Evolutionary conservation across 2,113 vertebrate species (phyloP), one percentile per base, ranked within the genome.

Genomic region (Mastomys coucha): DNA sequence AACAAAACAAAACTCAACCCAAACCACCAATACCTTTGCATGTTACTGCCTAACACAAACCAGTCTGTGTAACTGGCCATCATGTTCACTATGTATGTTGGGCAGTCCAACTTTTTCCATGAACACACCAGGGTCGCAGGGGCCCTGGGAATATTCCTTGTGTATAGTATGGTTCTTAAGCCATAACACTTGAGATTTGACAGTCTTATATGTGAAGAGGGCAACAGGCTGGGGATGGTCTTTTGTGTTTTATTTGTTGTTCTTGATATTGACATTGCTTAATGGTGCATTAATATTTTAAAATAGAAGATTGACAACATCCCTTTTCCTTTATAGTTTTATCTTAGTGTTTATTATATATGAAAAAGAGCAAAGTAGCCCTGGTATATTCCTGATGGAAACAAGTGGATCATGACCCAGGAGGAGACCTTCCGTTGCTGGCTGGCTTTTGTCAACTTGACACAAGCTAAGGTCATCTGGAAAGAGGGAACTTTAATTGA

Each of bases 161-260:
- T 92, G 70, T 85, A 63, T 28, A 19, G 8, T 11, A 65, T 88
- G 73, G 42, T 95, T 95, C 89, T 70, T 95, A 91, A 90, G 91
- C 69, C 26, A 81, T 69, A 63, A 93, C 91, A 42, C 72, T 94
- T 76, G 88, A 88, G 95, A 96, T 93, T 88, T 88, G 81, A 87
- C 88, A 85, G 80, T 56, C 63, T 2, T 80, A 31, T 58, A 13
- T 82, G 45, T 94, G 63, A 96, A 80, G 2, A 76, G 78, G 63
- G 89, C 72, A 81, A 78, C 92, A 88, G 60, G 60, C 58, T 51
- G 28, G 1, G 28, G 4, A 22, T 60, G 91, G n/a, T 53, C 63
- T 60, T 87, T 93, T 92, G 77, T 69, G 85, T 31, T 91, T 92
- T 42, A 93, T 90, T 95, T 96, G 81, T 36, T 39, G 16, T 63